Base-by-base conservation (phyloP, 2,113 vertebrate species). In the Pao palembangensis region DNA sequence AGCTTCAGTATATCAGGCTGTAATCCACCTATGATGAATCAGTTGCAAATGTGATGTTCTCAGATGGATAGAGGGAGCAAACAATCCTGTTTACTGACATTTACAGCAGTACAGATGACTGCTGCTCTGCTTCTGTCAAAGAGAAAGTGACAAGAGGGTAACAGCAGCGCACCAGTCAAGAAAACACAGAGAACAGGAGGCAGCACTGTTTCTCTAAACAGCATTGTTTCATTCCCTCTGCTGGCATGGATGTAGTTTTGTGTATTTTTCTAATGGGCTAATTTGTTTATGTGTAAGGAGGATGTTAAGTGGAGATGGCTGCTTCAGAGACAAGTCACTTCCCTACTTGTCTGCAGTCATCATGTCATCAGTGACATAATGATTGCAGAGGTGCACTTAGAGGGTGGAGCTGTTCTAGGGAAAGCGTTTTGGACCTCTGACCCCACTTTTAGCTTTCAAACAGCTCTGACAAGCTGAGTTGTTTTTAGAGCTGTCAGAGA, bases 271-370 rank as follows among this genome's bases (percentile, higher is more conserved):
- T 56, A 73, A 48, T 58, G 50, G 41, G 56, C 51, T 55, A 38
- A 75, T 58, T 44, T 60, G 69, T 71, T 73, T 79, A 62, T 72
- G 44, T 71, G 64, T 72, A 20, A 65, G 59, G 31, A 64, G 58
- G 50, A 70, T 5, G 34, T 16, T 50, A 31, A 75, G 54, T 47
- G 25, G 69, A 65, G 41, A 57, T 19, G 60, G 70, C 23, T 61
- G 53, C 56, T 66, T 69, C 69, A 66, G 38, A 58, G 52, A 52
- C 51, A 53, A 67, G 44, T 52, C 52, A 61, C 49, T 68, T 69
- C 67, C 78, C 66, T 66, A 55, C 56, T 25, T 73, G 65, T 58
- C 56, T 72, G 66, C 58, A 46, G 71, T 78, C 51, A 60, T 79
- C 41, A 21, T 46, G 60, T 82, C 55, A 65, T 0, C 8, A 61